Base-by-base conservation (phyloP, 2,113 vertebrate genomes). In the Anser cygnoides region DNA sequence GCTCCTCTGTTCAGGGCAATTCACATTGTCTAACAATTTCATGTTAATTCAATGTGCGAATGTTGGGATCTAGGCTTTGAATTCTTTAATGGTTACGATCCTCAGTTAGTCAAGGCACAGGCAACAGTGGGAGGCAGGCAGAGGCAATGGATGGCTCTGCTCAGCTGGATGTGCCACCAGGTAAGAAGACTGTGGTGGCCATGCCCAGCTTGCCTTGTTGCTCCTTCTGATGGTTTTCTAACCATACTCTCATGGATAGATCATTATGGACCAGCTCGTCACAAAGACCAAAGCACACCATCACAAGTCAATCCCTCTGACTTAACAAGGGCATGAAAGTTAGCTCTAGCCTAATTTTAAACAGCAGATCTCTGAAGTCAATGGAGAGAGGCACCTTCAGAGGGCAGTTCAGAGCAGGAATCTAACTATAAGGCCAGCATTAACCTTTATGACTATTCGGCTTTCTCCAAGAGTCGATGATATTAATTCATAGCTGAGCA, bases 321-420 rank as follows among this genome's bases (percentile, higher is more conserved):
- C 77, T 62, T 0, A 0, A 28, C 52, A 95, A 52, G 86, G 37
- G 46, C 57, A 84, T 23, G 61, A n/a, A 85, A 91, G 61, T 77
- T 91, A 86, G 26, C 28, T 84, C 19, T 55, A 20, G n/a, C 37
- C 43, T 80, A 59, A 71, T 59, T 84, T 91, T 65, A 76, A 80
- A 80, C 63, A 84, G 19, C 25, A 50, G 50, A 13, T 78, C 13
- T 81, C 65, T 63, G 16, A 62, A 90, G 70, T 79, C 44, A 29
- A 28, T 37, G n/a, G 39, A 63, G 46, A 86, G 37, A 63, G 31
- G n/a, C 61, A 78, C 72, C 80, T 84, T 70, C 66, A 44, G 28
- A 91, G 65, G 57, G 61, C 43, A 89, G 28, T 94, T 95, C 57
- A 59, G 84, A 84, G 61, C 70, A 91, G 68, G 65, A 88, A 90